phyloP scores from a whole-genome alignment of 2,113 vertebrate species.

The Rostratula benghalensis region DNA sequence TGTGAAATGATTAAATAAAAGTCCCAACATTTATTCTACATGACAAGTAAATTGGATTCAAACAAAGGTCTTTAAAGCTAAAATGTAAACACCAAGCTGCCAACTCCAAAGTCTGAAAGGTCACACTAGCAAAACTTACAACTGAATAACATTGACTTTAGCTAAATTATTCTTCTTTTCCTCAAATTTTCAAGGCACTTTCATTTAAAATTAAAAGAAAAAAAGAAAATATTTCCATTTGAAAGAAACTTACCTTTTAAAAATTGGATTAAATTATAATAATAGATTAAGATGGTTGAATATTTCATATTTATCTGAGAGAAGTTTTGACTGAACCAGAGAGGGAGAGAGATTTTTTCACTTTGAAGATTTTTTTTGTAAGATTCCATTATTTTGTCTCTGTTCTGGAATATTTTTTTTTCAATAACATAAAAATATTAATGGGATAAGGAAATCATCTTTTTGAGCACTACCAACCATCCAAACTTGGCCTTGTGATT shows the following conservation, averaged over 20 bases:
- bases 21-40: constrained; percentile 44
- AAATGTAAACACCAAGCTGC: constrained; percentile 33
- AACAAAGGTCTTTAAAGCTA: constrained; percentile 53
- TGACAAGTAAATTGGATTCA: constrained; percentile 60
- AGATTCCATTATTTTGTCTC: background rate
- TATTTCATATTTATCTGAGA: background rate
- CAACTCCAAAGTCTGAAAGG: constrained; percentile 22
- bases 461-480: background rate
- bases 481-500: background rate
- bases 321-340: background rate
- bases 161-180: background rate
- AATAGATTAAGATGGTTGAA: background rate
- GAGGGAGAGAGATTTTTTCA: background rate
- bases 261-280: background rate
- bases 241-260: background rate
- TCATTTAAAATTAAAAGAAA: background rate
- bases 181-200: background rate
- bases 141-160: background rate
- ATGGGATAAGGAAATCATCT: background rate
- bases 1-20: constrained; percentile 43
- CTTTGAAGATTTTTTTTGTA: background rate
- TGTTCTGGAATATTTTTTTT: background rate
- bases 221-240: background rate
- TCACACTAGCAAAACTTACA: background rate
- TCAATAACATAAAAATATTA: background rate